Percentiles rank a stretch among this genome's conserved stretches.
phyloP scores from a whole-genome alignment of 2,888 invertebrate species.

The Drosophila lacicola region DNA sequence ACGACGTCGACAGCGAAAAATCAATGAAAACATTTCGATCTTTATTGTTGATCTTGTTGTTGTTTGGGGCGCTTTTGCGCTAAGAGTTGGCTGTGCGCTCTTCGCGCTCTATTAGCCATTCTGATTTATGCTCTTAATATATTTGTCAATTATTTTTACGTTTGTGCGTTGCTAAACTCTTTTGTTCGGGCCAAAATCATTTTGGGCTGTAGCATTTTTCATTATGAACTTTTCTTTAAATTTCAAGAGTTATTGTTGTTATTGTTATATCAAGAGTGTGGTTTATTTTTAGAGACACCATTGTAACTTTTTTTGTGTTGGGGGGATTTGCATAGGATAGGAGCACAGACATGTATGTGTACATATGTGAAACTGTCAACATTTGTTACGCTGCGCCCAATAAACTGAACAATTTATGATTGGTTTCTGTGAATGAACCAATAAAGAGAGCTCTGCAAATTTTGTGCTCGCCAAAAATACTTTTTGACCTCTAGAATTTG shows the following conservation, averaged over 20 bases:
- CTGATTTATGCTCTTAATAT: constrained; percentile 80
- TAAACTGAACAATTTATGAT: constrained; percentile 68
- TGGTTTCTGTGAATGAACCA: constrained; percentile 35
- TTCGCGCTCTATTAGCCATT: constrained; percentile 74
- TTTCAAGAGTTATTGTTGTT: constrained; percentile 40
- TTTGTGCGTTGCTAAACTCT: constrained; percentile 61
- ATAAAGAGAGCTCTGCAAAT: constrained; percentile 54
- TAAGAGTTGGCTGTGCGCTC: constrained; percentile 60
- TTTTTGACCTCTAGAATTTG: constrained; percentile 73
- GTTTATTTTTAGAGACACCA: constrained; percentile 56
- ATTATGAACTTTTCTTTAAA: constrained; percentile 45
- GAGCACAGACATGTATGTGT: constrained; percentile 4
- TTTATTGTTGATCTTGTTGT: constrained; percentile 45
- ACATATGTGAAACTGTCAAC: constrained; percentile 68
- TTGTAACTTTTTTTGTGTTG: constrained; percentile 35
- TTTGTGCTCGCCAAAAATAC: constrained; percentile 41
- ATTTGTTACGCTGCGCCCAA: constrained; percentile 62
- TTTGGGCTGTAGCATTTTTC: constrained; percentile 45
- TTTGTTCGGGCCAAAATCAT: constrained; percentile 59
- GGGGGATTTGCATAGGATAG: constrained; percentile 61
- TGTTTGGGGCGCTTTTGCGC: constrained; percentile 21
- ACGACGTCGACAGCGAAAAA: constrained; percentile 57
- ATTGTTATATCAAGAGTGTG: constrained; percentile 36
- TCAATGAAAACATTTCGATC: constrained; percentile 71
- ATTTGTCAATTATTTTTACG: constrained; percentile 80